These are phyloP conservation scores for Amblyornis subalaris DNA, from an alignment of 2,113 vertebrate genomes.

Conservation along the genomic window DNA sequence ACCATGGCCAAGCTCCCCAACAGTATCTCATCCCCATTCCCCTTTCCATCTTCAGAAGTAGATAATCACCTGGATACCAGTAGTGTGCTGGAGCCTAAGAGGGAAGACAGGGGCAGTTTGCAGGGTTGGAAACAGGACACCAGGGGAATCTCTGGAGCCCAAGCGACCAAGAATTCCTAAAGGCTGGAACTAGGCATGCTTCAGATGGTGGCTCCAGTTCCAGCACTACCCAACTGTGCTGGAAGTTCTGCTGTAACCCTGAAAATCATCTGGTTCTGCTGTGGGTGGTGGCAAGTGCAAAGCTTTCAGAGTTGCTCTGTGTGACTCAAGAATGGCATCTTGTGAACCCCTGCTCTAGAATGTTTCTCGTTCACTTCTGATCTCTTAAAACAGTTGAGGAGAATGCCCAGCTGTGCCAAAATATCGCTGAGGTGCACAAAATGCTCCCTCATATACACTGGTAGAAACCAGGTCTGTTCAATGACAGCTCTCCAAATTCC, in stretches of 20 bases:
- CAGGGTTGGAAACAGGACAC: neutral
- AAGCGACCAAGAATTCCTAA: neutral
- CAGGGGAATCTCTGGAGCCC: neutral
- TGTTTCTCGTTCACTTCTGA: neutral
- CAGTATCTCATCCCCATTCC: rapidly evolving
- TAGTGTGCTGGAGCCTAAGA: neutral
- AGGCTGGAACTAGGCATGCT: neutral
- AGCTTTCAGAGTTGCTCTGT: neutral
- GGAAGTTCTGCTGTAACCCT: neutral
- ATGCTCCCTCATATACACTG: neutral
- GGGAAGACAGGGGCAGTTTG: neutral
- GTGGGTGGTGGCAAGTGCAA: neutral
- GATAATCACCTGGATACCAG: neutral
- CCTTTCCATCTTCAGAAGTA: neutral
- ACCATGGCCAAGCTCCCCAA: neutral
- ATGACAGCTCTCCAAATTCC: neutral
- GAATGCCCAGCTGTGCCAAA: neutral
- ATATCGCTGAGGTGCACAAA: neutral
- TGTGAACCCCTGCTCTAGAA: neutral
- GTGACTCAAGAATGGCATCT: neutral
- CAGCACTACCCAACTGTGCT: neutral
- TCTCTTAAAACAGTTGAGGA: neutral
- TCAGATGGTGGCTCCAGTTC: neutral
- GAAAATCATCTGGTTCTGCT: neutral
- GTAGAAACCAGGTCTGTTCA: neutral